Evolutionary conservation across 2,113 vertebrate genomes (phyloP), one percentile per base, ranked within the genome.

Genomic region (Zeus faber): DNA sequence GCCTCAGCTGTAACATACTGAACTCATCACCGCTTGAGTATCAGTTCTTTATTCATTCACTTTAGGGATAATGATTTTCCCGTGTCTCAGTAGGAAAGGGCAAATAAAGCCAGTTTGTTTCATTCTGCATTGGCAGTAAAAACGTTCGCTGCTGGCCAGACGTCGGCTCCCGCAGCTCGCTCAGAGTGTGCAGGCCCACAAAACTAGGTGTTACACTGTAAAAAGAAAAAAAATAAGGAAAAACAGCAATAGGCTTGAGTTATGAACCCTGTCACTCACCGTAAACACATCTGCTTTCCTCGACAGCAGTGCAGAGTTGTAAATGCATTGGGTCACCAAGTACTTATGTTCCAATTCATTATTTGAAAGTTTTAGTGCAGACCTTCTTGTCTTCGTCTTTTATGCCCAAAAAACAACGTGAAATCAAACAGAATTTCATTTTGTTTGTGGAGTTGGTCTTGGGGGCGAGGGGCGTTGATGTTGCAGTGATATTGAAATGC

Each of bases 21-120:
- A 58, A 85, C 82, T 80, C 79, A 88, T 89, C 82, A 82, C 24
- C 17, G 2, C 72, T 84, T 68, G 65, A 83, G 80, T 83, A 79
- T 84, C 83, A 74, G 46, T 67, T 74, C 70, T 83, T 86, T 84
- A 81, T 65, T 77, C 79, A 72, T 58, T 54, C 80, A 82, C 57
- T 60, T 84, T 71, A 62, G 71, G 82, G 76, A 77, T 84, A 84
- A 87, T 81, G 78, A 80, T 81, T 78, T 79, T 69, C 70, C 70
- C 18, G 54, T 75, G 76, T 70, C 72, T 79, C 67, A 59, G 73
- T 54, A 75, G 79, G 68, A 80, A 76, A 78, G 61, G 49, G 54
- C 63, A 82, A 81, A 86, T 72, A 77, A 82, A 83, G 69, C 64
- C 62, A 66, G 77, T 83, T 82, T 81, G 76, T 80, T 82, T 60